These are phyloP conservation scores for Leptestheria dahalacensis DNA, from an alignment of 1,140 invertebrate species.

Conservation along the genomic window DNA sequence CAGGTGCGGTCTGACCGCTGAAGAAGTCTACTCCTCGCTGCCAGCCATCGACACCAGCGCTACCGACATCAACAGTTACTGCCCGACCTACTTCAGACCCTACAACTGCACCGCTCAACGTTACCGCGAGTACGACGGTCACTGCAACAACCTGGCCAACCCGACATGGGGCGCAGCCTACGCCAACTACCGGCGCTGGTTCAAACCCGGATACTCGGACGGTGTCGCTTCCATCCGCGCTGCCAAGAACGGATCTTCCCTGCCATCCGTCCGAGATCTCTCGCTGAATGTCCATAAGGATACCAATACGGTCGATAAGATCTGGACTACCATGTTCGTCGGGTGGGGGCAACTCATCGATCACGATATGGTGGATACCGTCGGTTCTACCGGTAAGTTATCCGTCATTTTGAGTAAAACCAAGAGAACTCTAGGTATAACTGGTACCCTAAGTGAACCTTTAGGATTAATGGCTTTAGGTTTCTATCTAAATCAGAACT, in stretches of 20 bases:
- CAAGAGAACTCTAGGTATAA: too few species aligned
- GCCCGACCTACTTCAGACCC: slow-evolving; percentile 26
- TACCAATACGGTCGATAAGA: slow-evolving; percentile 30
- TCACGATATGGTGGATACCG: slow-evolving; percentile 38
- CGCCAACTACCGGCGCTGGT: slow-evolving; percentile 34
- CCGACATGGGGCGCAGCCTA: slow-evolving; percentile 31
- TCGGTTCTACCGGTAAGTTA: slow-evolving; percentile 34
- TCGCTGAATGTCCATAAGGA: slow-evolving; percentile 33
- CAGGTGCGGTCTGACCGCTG: slow-evolving; percentile 26
- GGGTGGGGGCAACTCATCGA: slow-evolving; percentile 37
- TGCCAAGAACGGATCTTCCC: slow-evolving; percentile 4
- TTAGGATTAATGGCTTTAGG: too few species aligned
- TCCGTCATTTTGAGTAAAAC: too few species aligned
- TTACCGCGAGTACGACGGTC: slow-evolving; percentile 32
- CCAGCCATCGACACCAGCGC: slow-evolving; percentile 30
- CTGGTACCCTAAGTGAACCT: too few species aligned
- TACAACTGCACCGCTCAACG: slow-evolving; percentile 27
- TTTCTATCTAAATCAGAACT: too few species aligned
- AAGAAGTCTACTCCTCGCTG: slow-evolving; percentile 27
- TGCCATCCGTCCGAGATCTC: slow-evolving; percentile 33
- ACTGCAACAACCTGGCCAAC: slow-evolving; percentile 37
- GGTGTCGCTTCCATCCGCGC: slow-evolving; percentile 25
- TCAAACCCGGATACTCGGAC: slow-evolving; percentile 48
- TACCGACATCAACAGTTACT: slow-evolving; percentile 28
- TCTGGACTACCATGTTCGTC: slow-evolving; percentile 33